Base-by-base conservation (phyloP, 2,888 invertebrate genomes). In the Ecliptopera silaceata region DNA sequence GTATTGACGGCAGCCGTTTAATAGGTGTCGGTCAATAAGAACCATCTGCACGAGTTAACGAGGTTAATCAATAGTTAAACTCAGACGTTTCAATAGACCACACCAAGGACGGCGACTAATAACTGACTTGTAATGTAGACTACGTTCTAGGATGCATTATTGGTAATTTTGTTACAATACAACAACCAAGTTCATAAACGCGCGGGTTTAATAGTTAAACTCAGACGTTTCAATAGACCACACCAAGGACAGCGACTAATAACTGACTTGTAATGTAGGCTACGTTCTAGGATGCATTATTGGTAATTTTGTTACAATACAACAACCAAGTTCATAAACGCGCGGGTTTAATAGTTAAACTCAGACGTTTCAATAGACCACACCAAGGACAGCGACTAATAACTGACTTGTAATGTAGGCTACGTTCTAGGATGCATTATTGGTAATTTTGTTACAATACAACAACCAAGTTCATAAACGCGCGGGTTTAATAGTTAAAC, bases 11-110 rank as follows among this genome's bases (percentile, higher is more conserved):
- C 77, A 75, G 63, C 73, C 72, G 74, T 81, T 81, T 80, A 86
- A 84, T 84, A 87, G 83, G 86, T 87, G 86, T 83, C 77, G 78
- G 75, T 74, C 84, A 84, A 86, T 82, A 81, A 79, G 81, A 84
- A 77, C 77, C 87, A 88, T 86, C 85, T 86, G 87, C 82, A 70
- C 63, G 63, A 72, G 79, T 77, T 75, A 77, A 73, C 69, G 69
- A 76, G 82, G 80, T 79, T 77, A 82, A 79, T 79, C 65, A 73
- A 72, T 74, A 75, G 67, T 82, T 79, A 66, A 76, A 80, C 77
- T 77, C 78, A 72, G 75, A 74, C 55, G 64, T 70, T 71, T 67
- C 61, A 69, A 69, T 66, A 63, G 52, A 59, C 44, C 26, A 20
- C 31, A 15, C 22, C 29, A 49, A 39, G 47, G 47, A 26, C 22